These are phyloP conservation scores for Myoxocephalus aenaeus DNA, from an alignment of 2,797 vertebrate species.

Conservation along the genomic window DNA sequence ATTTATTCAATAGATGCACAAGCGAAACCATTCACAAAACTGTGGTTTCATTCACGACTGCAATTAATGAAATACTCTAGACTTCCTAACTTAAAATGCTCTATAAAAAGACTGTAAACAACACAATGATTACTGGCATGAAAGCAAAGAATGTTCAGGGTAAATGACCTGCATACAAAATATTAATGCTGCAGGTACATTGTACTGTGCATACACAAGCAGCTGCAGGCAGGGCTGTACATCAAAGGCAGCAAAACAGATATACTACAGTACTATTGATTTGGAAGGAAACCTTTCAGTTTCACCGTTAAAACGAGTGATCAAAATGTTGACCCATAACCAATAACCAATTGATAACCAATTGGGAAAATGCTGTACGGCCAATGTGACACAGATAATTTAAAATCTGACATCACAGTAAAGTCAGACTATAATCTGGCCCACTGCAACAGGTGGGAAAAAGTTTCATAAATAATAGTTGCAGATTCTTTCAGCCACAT, in stretches of 20 bases:
- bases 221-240: background rate
- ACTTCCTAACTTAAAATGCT: constrained; percentile 6
- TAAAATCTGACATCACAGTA: background rate
- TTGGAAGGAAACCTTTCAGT: background rate
- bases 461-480: constrained; percentile 12
- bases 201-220: constrained; percentile 2
- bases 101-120: background rate
- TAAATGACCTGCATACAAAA: background rate
- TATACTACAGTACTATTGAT: background rate
- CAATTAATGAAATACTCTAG: constrained; percentile 1
- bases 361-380: background rate
- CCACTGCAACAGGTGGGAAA: constrained; percentile 9
- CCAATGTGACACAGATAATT: background rate
- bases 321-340: background rate
- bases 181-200: constrained; percentile 2
- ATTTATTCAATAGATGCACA: constrained; percentile 1
- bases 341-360: too few relatives aligned
- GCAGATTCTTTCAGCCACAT: constrained; percentile 5
- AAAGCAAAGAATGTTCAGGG: constrained; percentile 4
- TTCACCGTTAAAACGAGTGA: background rate
- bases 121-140: constrained; percentile 9
- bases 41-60: background rate
- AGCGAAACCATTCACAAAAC: background rate
- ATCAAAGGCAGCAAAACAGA: background rate
- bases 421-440: constrained; percentile 1